Percentiles rank a stretch among this genome's conserved stretches.
phyloP scores from a whole-genome alignment of 1,140 invertebrate genomes.

The Acarapis woodi region DNA sequence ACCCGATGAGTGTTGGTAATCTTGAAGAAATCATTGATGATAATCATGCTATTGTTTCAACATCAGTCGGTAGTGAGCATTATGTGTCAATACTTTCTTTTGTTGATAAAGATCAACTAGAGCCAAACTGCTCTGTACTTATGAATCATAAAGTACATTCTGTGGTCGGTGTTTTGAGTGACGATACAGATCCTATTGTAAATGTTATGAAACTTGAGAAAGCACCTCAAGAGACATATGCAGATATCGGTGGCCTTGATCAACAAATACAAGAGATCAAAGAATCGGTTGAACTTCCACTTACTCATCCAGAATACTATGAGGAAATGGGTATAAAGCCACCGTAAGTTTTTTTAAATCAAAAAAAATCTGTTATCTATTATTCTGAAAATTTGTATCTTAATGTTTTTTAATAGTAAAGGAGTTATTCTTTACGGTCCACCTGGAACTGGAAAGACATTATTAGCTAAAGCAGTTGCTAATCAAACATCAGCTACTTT shows the following conservation, averaged over 20 bases:
- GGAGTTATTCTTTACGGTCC: constrained; percentile 96
- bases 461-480: constrained; percentile 93
- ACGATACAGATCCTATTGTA: constrained; percentile 99
- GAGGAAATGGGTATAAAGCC: constrained; percentile 99
- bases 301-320: constrained; percentile 98
- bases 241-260: constrained; percentile 97
- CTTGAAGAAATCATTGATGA: constrained; percentile 99
- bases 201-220: constrained; percentile 99
- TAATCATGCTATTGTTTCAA: constrained; percentile 98
- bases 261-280: constrained; percentile 99
- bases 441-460: constrained; percentile 87
- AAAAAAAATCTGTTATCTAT: too few relatives aligned
- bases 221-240: constrained; percentile 97
- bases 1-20: constrained; percentile 98
- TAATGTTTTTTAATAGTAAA: constrained; percentile 23
- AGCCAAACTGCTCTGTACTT: constrained; percentile 92
- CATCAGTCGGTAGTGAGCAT: constrained; percentile 95
- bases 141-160: constrained; percentile 97
- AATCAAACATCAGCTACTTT: constrained; percentile 99
- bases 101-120: constrained; percentile 96
- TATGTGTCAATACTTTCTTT: constrained; percentile 98
- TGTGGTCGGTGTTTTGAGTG: constrained; percentile 86
- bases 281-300: constrained; percentile 89
- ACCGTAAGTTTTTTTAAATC: too few relatives aligned
- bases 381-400: neutral